A percentile compares a stretch with the other conserved stretches of the same genome.
Evolutionary conservation across 2,113 vertebrate species (phyloP).

Genomic region (Siphamia tubifer): DNA sequence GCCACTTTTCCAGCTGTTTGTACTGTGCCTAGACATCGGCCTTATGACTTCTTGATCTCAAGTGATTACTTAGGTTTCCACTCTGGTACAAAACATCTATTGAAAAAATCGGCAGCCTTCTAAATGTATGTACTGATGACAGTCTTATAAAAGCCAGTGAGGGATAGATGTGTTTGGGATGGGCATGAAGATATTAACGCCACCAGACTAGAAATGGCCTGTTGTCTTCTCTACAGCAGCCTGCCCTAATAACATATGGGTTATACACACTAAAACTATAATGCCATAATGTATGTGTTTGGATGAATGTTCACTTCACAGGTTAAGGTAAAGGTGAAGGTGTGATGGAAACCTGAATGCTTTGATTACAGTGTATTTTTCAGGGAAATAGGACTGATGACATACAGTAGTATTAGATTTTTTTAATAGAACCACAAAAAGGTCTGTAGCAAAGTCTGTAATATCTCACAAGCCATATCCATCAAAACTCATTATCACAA

Average conservation of each 20-base stretch:
- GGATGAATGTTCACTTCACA: constrained; percentile 63
- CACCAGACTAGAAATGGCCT: constrained; percentile 11
- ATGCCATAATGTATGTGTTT: constrained; percentile 71
- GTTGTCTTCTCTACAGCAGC: constrained; percentile 38
- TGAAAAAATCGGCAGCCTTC: constrained; percentile 60
- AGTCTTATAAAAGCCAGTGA: constrained; percentile 8
- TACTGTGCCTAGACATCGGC: constrained; percentile 71
- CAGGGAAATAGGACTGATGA: constrained; percentile 78
- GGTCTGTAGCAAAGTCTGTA: constrained; percentile 84
- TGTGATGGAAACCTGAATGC: constrained; percentile 55
- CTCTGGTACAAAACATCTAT: constrained; percentile 52
- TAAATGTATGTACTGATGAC: constrained; percentile 10
- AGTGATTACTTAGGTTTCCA: constrained; percentile 67
- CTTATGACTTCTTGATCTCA: constrained; percentile 69
- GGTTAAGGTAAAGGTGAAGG: constrained; percentile 30
- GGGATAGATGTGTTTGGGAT: constrained; percentile 14
- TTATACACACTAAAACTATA: constrained; percentile 44
- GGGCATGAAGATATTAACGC: constrained; percentile 4
- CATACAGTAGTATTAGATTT: constrained; percentile 71
- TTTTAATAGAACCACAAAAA: constrained; percentile 77
- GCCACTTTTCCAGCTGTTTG: constrained; percentile 60
- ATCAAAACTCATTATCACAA: constrained; percentile 67
- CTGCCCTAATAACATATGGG: constrained; percentile 36
- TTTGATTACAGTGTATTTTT: constrained; percentile 74
- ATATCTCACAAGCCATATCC: constrained; percentile 83